Evolutionary conservation across 2,888 invertebrate species (phyloP), one percentile per base, ranked within the genome.

Genomic region (Drosophila gaucha): DNA sequence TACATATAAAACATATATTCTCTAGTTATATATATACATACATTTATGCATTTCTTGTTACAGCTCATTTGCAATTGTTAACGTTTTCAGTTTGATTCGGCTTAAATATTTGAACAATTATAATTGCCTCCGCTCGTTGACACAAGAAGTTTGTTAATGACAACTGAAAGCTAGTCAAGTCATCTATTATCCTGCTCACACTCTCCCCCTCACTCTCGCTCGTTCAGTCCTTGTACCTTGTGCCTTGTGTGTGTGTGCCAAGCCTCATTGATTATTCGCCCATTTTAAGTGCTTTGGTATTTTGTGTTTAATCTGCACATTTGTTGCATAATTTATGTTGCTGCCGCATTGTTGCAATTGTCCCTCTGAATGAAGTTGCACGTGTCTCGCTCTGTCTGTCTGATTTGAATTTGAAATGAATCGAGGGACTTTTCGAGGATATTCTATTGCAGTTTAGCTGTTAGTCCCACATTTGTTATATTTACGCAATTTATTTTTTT

Each of bases 251-350:
- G 30, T 51, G 14, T 49, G 33, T n/a, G 20, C 24, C 24, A 35
- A 14, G 39, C 28, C 41, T 69, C 82, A 82, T 87, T 87, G 70
- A 70, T 68, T 85, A 84, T 84, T 78, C 70, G 67, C 41, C 47
- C 73, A 63, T 80, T 83, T 85, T 83, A 87, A 83, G 82, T 80
- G 82, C 86, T 87, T 78, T 80, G 85, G 72, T 38, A 80, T 86
- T 82, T 82, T 85, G 79, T 75, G 86, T 83, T 78, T 87, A 87
- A 83, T 87, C 86, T 82, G 88, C 67, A 80, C 85, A 83, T 75
- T 83, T 82, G 66, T 78, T 83, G 88, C 86, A 83, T 83, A 83
- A 80, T 83, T 83, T 76, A 83, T 83, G 59, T 41, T 36, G 55
- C 63, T 67, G 67, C 33, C 56, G 49, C 71, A 71, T 55, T 72